Base-by-base conservation (phyloP, 2,797 vertebrate species). In the Todus mexicanus region DNA sequence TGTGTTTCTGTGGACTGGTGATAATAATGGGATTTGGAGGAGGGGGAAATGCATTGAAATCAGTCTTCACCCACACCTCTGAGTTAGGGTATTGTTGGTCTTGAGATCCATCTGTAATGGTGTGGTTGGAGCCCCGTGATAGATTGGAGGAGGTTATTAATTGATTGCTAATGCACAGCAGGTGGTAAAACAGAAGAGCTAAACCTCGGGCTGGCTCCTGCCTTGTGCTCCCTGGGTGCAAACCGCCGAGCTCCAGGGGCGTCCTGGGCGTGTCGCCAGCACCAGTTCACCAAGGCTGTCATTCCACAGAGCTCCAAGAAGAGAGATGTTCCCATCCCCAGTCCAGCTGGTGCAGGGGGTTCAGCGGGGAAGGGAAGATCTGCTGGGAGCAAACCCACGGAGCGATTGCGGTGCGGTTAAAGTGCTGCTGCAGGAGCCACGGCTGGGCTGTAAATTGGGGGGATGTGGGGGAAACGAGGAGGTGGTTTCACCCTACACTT, bases 231-330 rank as follows among this genome's bases (percentile, higher is more conserved):
- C 18, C 82, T 3, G 12, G 35, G 45, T 60, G 50, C 20, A 29
- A 60, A 37, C 31, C 21, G 0, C 57, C 1, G 19, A 61, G 29
- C 63, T 70, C 10, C 0, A 4, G 5, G 57, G 66, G 72, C 42
- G 47, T 70, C 61, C 50, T 17, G 69, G 45, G 20, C 6, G 0
- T 33, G 17, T 7, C 1, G 8, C 45, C 65, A 69, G 70, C 77
- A 72, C 29, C 45, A 9, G 12, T 12, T 84, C 37, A 7, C 61
- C 26, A 26, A 33, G 27, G 22, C 25, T 53, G 31, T 66, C 19
- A 4, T 57, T 53, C 56, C 57, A 45, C 45, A 37, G 47, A 57
- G 42, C 76, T 47, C 57, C 1, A 14, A 14, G 15, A 20, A 22
- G 35, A 84, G 27, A 54, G 25, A 33, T 20, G 31, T 42, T 31